Conservation (phyloP, 2,113 vertebrate species). For the Chauna torquata region DNA sequence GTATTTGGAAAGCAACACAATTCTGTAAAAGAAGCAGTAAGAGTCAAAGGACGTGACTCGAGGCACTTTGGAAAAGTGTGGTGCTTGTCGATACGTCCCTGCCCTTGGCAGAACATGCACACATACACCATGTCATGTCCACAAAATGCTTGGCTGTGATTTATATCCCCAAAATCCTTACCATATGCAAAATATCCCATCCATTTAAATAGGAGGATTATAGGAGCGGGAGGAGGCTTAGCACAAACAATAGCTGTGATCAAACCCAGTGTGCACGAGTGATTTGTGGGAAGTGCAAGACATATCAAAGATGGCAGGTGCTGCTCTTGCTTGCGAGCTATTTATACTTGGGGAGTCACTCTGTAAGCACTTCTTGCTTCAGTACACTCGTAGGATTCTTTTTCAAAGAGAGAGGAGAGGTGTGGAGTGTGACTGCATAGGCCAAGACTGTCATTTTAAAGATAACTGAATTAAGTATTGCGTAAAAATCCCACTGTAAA, state of each 20-base stretch:
- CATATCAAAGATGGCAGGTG: conserved; percentile 48
- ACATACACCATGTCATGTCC: not conserved
- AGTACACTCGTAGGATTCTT: not conserved
- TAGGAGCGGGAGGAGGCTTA: conserved; percentile 51
- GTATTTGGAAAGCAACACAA: not conserved
- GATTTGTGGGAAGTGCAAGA: conserved; percentile 53
- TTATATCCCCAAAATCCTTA: not conserved
- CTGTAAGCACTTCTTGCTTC: not conserved
- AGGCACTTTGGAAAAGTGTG: not conserved
- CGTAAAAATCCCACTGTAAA: not conserved
- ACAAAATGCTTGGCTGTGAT: not conserved
- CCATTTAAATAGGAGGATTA: conserved; percentile 32
- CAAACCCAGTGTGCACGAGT: not conserved
- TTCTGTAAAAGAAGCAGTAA: not conserved
- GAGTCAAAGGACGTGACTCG: not conserved
- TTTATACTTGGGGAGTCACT: not conserved
- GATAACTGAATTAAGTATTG: not conserved
- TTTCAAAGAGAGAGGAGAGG: not conserved
- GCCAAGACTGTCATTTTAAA: not conserved
- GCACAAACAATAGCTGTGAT: conserved; percentile 62
- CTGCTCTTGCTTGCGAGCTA: not conserved
- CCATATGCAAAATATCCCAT: conserved; percentile 39
- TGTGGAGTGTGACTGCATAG: not conserved
- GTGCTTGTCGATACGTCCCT: not conserved
- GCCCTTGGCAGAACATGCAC: not conserved